A percentile compares a stretch with the other conserved stretches of the same genome.
Evolutionary conservation across 2,888 invertebrate species (phyloP).

Genomic region (Drosophila acutilabella): DNA sequence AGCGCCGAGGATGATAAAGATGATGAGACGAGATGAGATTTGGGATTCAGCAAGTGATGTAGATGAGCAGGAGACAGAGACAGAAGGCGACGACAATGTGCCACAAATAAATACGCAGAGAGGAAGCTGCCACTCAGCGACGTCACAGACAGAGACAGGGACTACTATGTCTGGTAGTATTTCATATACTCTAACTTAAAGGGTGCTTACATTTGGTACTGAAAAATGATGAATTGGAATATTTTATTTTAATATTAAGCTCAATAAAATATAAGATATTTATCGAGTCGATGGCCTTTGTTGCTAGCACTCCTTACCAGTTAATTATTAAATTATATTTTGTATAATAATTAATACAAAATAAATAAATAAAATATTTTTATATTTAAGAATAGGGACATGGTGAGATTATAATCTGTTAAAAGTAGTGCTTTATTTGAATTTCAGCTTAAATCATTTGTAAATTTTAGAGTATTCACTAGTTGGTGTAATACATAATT

Average conservation of each 20-base stretch:
- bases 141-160: conserved; percentile 41
- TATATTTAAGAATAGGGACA: too few relatives aligned
- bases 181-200: not conserved
- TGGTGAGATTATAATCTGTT: too few relatives aligned
- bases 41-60: conserved; percentile 2
- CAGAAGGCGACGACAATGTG: conserved; percentile 34
- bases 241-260: too few relatives aligned
- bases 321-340: not conserved
- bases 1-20: conserved; percentile 39
- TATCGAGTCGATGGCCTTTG: too few relatives aligned
- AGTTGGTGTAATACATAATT: not conserved
- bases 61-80: conserved; percentile 16
- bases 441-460: not conserved
- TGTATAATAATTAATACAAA: not conserved
- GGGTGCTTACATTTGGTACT: not conserved
- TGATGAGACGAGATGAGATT: conserved; percentile 32
- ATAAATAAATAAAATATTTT: not conserved
- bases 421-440: too few relatives aligned
- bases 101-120: conserved; percentile 49
- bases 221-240: too few relatives aligned
- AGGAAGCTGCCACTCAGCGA: conserved; percentile 69
- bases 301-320: too few relatives aligned
- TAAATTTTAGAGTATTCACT: conserved; percentile 16
- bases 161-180: not conserved
- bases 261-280: too few relatives aligned